Base-by-base conservation (phyloP, 2,888 invertebrate species). In the Lasioglossum pauxillum region DNA sequence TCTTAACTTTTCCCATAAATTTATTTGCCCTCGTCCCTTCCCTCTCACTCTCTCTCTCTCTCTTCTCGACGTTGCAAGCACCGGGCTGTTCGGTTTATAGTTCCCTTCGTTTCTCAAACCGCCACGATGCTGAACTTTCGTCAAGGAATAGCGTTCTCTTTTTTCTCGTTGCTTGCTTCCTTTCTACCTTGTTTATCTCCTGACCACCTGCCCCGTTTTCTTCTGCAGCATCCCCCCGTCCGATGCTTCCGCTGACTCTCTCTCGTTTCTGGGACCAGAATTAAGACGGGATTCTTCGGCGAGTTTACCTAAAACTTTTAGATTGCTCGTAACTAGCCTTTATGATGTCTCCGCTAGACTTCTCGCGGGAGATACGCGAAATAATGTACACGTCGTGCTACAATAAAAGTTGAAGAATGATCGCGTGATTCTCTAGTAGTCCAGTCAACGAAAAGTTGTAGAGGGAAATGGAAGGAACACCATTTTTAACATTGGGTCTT, bases 1-100 rank as follows among this genome's bases (percentile, higher is more conserved):
- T 93, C 92, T 93, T 93, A 94, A 94, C 94, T 94, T 94, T 93
- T 83, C 87, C 92, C 94, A 93, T 94, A 94, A 94, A 94, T 94
- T 94, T 94, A 94, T 94, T 94, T 94, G 90, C 92, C 78, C 44
- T 75, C 35, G 64, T 64, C 31, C 19, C 64, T 31, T 5, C 2
- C 85, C 53, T 1, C 49, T 53, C 23, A 0, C 16, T 49, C 8
- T 23, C n/a, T 3, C 57, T 57, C 4, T n/a, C 12, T 73, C 31
- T 31, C 44, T 10, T 73, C n/a, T 27, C 44, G 73, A 75, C 64
- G 35, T 38, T 81, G 60, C 44, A 19, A 57, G n/a, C 35, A 71
- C 75, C 84, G n/a, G 8, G 69, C 19, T 69, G 38, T 60, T 31
- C 35, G 16, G 72, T 67, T 74, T 23, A 57, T 73, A 46, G 46